A percentile compares a stretch with the other conserved stretches of the same genome.
These are phyloP conservation scores for Chironex yamaguchii DNA, from an alignment of 30 jellyfish, hydroid and myxozoan species.

Conservation along the genomic window DNA sequence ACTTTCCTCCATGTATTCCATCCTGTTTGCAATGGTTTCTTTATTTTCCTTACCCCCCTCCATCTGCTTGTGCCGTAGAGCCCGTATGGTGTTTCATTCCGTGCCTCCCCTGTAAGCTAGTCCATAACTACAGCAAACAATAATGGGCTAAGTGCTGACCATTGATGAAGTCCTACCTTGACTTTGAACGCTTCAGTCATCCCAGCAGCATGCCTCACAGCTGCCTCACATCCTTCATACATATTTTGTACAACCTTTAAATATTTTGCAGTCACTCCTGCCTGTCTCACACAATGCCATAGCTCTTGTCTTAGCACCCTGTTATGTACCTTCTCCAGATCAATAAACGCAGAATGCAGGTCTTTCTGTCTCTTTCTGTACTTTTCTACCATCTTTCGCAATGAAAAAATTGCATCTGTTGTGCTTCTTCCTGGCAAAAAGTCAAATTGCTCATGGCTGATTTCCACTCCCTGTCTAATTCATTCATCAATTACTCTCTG, in stretches of 20 bases:
- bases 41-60: neutral
- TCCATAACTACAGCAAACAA: slow-evolving; percentile 22
- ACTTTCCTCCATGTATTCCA: slow-evolving; percentile 40
- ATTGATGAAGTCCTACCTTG: too few relatives aligned
- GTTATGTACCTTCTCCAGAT: neutral
- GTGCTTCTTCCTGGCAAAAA: too few relatives aligned
- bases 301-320: slow-evolving; percentile 1
- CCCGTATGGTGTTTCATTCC: neutral
- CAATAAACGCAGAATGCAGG: too few relatives aligned
- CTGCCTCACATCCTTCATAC: neutral
- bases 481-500: too few relatives aligned
- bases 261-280: neutral
- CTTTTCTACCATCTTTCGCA: too few relatives aligned
- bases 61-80: neutral
- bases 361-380: too few relatives aligned
- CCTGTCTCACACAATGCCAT: neutral
- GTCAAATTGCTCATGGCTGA: too few relatives aligned
- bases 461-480: too few relatives aligned
- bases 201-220: slow-evolving; percentile 18
- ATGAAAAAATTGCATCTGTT: too few relatives aligned
- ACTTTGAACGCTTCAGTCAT: neutral
- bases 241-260: neutral
- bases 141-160: too few relatives aligned
- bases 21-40: neutral
- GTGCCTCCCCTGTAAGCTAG: neutral